A percentile compares a stretch with the other conserved stretches of the same genome.
These are phyloP conservation scores for Sesamia inferens DNA, from an alignment of 2,888 invertebrate species.

Conservation along the genomic window DNA sequence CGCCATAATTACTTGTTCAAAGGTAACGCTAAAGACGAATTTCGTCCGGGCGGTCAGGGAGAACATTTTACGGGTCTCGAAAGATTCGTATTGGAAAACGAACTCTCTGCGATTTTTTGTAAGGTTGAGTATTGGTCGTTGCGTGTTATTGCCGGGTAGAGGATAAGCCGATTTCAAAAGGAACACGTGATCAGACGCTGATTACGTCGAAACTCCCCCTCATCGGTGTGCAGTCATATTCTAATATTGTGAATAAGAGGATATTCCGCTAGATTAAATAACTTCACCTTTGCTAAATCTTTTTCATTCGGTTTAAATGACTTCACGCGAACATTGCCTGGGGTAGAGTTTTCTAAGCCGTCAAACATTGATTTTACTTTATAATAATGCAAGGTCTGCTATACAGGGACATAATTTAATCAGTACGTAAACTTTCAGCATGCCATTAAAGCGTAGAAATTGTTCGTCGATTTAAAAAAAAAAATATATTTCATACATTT, in stretches of 20 bases:
- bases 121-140: slow-evolving; percentile 68
- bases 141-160: slow-evolving; percentile 69
- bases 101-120: slow-evolving; percentile 63
- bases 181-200: slow-evolving; percentile 88
- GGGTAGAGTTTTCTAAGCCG: slow-evolving; percentile 11
- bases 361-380: slow-evolving; percentile 18
- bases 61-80: slow-evolving; percentile 71
- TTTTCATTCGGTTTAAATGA: slow-evolving; percentile 54
- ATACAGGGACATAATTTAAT: neutral
- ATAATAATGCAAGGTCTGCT: neutral
- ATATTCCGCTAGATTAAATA: slow-evolving; percentile 82
- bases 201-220: slow-evolving; percentile 78
- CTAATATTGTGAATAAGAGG: slow-evolving; percentile 86
- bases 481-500: too few species aligned
- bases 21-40: slow-evolving; percentile 81
- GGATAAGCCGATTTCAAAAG: slow-evolving; percentile 88
- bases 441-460: neutral
- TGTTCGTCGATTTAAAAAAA: neutral
- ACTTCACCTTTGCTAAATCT: slow-evolving; percentile 62
- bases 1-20: slow-evolving; percentile 87
- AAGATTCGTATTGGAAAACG: slow-evolving; percentile 60
- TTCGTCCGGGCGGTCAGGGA: slow-evolving; percentile 73
- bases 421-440: neutral
- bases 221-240: slow-evolving; percentile 82
- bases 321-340: slow-evolving; percentile 31